Evolutionary conservation across 2,113 vertebrate species (phyloP), one percentile per base, ranked within the genome.

Genomic region (Deroptyus accipitrinus): DNA sequence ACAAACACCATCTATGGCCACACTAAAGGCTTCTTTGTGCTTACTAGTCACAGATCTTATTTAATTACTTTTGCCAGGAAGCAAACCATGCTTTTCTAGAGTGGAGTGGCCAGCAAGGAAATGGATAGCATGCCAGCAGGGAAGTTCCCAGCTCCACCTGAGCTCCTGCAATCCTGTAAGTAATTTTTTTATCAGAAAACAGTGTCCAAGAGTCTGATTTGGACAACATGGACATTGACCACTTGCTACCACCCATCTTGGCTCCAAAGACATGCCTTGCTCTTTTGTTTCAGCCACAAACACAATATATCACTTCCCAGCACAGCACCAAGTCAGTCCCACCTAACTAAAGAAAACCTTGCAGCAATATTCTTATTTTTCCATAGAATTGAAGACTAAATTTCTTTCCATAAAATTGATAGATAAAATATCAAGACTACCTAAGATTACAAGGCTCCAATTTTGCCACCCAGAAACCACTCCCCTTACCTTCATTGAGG

Each of bases 281-380:
- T 54, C 23, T 44, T 33, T 48, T 1, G 0, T 6, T 35, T n/a
- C 72, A 48, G 11, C 8, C 61, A 33, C 28, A 28, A 63, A 10
- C 37, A 52, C 30, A 37, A 18, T 4, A 23, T 5, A 42, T 59
- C 8, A 0, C 46, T 25, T 25, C 52, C 37, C 52, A 51, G 35
- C 51, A 18, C 2, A 0, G 44, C 1, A 0, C n/a, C 0, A 6
- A 13, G 12, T 7, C 59, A 30, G n/a, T 18, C n/a, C 6, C 25
- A 55, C 42, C 11, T 23, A 31, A 8, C 57, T 16, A 33, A 37
- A 42, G 27, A 35, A 30, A 37, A 11, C 51, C 33, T 57, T 23
- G 8, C 24, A 52, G 44, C 24, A 20, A 27, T 13, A 6, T 22
- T 54, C 42, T 57, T 51, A 13, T 44, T 52, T 42, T 9, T 22